Conservation (phyloP, 1,140 invertebrate species). For the Chironomus striatipennis region DNA sequence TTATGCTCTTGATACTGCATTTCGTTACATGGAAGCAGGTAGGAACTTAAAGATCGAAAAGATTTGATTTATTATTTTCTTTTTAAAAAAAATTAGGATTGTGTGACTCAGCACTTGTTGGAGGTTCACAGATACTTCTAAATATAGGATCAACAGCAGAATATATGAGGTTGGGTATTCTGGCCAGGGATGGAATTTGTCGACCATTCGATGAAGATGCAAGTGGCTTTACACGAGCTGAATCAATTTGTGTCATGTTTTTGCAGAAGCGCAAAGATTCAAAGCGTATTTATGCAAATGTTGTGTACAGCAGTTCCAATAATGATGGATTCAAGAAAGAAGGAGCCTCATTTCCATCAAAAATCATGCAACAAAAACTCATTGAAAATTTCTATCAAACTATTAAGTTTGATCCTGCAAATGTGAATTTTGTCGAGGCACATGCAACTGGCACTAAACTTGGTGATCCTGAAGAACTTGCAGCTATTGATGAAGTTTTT, state of each 20-base stretch:
- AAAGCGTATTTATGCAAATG: conserved; percentile 62
- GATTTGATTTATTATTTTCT: too few species aligned
- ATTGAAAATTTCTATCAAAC: conserved; percentile 79
- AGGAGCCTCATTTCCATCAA: conserved; percentile 87
- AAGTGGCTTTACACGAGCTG: conserved; percentile 66
- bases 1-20: conserved; percentile 76
- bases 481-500: conserved; percentile 75
- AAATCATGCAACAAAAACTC: conserved; percentile 66
- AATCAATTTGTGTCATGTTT: conserved; percentile 66
- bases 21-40: conserved; percentile 45
- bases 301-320: conserved; percentile 52
- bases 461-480: conserved; percentile 58
- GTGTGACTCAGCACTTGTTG: conserved; percentile 76
- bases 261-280: conserved; percentile 74
- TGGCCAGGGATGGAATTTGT: conserved; percentile 75
- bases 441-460: conserved; percentile 75
- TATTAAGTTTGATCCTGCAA: conserved; percentile 59
- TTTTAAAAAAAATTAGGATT: too few species aligned
- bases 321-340: conserved; percentile 83
- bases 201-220: conserved; percentile 82
- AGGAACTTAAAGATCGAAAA: too few species aligned
- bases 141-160: conserved; percentile 71
- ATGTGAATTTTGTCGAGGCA: conserved; percentile 77
- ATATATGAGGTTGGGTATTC: conserved; percentile 71
- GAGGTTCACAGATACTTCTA: conserved; percentile 64